Evolutionary conservation across 1,140 invertebrate species (phyloP), one percentile per base, ranked within the genome.

Genomic region (Conus ventricosus): DNA sequence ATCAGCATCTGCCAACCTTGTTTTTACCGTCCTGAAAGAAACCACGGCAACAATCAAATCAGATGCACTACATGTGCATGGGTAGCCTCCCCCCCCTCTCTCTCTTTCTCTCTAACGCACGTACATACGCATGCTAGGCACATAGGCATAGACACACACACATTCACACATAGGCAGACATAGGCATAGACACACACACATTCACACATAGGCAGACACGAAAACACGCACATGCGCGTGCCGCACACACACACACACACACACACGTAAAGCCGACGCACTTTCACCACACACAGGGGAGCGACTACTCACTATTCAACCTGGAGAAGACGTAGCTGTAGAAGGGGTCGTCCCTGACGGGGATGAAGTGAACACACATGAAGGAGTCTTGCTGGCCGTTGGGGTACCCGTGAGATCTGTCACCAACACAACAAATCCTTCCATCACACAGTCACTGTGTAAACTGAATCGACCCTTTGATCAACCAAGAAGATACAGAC

Each of bases 251-350:
- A 60, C 57, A 60, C 57, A 60, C 57, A 60, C 57, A 60, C 57
- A 60, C 57, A 60, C 57, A 60, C 57, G 39, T 1, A 39, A 39
- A 39, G 39, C 39, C 39, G 39, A 39, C 39, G 39, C 57, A 60
- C 57, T 4, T 0, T 0, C 57, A 60, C 0, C 57, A 60, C 57
- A 60, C 57, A 60, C 57, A 60, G 8, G 15, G 57, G 8, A 60
- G 57, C 5, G 57, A 60, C 57, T 17, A 91, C 92, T 89, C 88
- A 92, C 92, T 91, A 84, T 92, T 92, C 5, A 91, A 23, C 87
- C 92, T 89, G 23, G 92, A 90, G 55, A 92, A 85, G 71, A 92
- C 88, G 85, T 85, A 92, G 80, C 88, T 86, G 86, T 92, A 92
- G 78, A 90, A 90, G 20, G 90, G 90, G 67, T 92, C 90, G 17